phyloP scores from a whole-genome alignment of 2,888 invertebrate genomes.

The Troilus luridus region DNA sequence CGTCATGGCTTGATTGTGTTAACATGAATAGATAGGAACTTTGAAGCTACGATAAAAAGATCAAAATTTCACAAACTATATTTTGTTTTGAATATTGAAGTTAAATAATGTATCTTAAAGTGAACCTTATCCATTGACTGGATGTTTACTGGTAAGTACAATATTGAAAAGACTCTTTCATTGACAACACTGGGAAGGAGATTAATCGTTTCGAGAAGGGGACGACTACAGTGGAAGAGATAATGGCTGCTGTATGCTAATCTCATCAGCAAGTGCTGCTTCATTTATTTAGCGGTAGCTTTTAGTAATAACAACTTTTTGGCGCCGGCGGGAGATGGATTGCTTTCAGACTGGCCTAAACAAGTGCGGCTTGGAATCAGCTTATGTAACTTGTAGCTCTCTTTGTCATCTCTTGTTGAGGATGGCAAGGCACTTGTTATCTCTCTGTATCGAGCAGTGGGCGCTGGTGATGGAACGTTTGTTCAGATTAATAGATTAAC shows the following conservation, averaged over 20 bases:
- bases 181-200: neutral
- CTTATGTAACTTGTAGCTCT: constrained; percentile 40
- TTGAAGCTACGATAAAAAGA: too few species aligned
- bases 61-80: too few species aligned
- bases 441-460: neutral
- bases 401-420: neutral
- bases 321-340: constrained; percentile 26
- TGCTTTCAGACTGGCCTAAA: neutral
- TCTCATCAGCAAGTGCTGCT: neutral
- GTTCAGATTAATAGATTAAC: too few species aligned
- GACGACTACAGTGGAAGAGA: neutral
- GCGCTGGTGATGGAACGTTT: neutral
- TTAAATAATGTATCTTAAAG: too few species aligned
- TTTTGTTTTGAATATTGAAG: too few species aligned
- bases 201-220: neutral
- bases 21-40: too few species aligned
- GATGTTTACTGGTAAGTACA: neutral
- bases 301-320: constrained; percentile 35
- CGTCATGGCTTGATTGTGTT: too few species aligned
- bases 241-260: neutral
- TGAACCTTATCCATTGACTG: too few species aligned
- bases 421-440: neutral
- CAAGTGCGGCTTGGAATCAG: neutral
- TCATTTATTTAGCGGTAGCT: constrained; percentile 21
- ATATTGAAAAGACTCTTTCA: neutral